These are phyloP conservation scores for Myoxocephalus aenaeus DNA, from an alignment of 2,797 vertebrate species.

Conservation along the genomic window DNA sequence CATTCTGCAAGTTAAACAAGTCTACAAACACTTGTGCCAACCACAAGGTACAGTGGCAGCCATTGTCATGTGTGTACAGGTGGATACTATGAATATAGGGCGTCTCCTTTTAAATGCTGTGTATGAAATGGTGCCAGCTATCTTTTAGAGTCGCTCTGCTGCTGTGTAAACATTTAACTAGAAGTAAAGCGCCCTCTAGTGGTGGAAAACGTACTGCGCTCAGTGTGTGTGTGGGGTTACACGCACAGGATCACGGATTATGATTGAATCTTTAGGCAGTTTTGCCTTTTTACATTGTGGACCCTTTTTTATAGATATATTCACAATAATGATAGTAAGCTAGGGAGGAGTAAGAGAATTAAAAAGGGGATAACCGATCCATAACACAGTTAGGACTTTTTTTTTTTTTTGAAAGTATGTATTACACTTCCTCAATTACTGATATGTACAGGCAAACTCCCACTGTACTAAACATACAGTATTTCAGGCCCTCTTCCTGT, in stretches of 20 bases:
- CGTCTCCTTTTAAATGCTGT: constrained; percentile 55
- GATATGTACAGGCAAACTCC: neutral
- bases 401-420: neutral
- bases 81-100: constrained; percentile 68
- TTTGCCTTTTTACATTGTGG: neutral
- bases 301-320: neutral
- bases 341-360: neutral
- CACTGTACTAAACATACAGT: neutral
- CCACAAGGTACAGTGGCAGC: constrained; percentile 45
- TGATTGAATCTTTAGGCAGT: neutral
- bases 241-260: neutral
- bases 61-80: constrained; percentile 55
- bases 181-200: constrained; percentile 52
- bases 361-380: neutral
- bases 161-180: neutral
- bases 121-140: constrained; percentile 39
- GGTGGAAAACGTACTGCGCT: constrained; percentile 12
- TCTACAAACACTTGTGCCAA: constrained; percentile 57
- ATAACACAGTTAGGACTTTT: neutral
- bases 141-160: constrained; percentile 8
- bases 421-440: neutral
- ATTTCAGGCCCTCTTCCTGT: neutral
- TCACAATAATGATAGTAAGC: neutral
- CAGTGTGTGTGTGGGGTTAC: neutral
- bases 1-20: constrained; percentile 29